Evolutionary conservation across 2,113 vertebrate species (phyloP), one percentile per base, ranked within the genome.

Genomic region (Dascyllus trimaculatus): DNA sequence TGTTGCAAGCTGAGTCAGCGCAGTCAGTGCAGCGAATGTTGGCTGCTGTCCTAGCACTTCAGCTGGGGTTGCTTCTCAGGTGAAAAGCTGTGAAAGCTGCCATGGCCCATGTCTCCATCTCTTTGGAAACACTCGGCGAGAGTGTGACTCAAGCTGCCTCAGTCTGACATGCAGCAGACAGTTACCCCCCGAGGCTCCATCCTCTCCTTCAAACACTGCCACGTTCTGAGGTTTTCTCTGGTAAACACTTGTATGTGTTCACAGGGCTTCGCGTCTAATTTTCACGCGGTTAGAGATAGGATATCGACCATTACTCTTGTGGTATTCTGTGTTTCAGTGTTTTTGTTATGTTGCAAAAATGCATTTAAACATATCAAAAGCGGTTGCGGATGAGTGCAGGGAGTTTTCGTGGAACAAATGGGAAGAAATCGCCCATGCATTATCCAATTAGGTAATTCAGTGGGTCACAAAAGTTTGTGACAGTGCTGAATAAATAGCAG

Each of bases 1-100:
- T n/a, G 22, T 43, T n/a, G 46, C 19, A 75, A 19, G 84, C 77
- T 85, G 83, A 91, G 69, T 88, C 57, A 80, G 84, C 78, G 22
- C 63, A 56, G 46, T 63, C 11, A 57, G 62, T 81, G 56, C 51
- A 68, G 67, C 46, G 54, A 71, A 19, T 51, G 51, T 72, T 81
- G 81, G 78, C 82, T 85, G 69, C 71, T 38, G 61, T 87, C 80
- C 78, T 18, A 57, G 52, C 63, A 19, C 75, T 67, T 72, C 51
- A 75, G 81, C 66, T 82, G 82, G 66, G 46, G 59, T 67, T 58
- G 64, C 51, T 82, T 61, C 62, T 80, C 69, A 76, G 75, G 84
- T 89, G 48, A 86, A 79, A 78, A 69, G 56, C n/a, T 48, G 25
- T 4, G 48, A 88, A 76, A 77, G 75, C 66, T 78, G 82, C 75